Conservation (phyloP, 2,113 vertebrate species). For the Ranitomeya variabilis region DNA sequence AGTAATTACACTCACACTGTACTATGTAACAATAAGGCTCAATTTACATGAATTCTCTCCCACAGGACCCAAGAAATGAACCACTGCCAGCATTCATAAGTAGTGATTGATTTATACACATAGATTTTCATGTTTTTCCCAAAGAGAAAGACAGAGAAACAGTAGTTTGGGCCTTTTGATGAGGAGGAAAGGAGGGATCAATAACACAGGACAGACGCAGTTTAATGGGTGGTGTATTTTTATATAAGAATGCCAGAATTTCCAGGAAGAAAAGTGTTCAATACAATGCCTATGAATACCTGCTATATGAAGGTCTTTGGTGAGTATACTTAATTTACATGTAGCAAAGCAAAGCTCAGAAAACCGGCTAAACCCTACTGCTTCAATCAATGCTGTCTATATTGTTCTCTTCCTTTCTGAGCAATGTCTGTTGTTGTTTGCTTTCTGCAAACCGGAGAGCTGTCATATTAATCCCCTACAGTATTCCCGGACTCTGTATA, state of each 20-base stretch:
- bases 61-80: constrained; percentile 40
- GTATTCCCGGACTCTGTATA: not conserved
- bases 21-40: constrained; percentile 52
- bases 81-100: constrained; percentile 43
- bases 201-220: constrained; percentile 32
- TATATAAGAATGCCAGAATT: constrained; percentile 32
- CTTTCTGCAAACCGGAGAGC: not conserved
- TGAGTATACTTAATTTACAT: constrained; percentile 31
- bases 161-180: constrained; percentile 32
- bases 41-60: constrained; percentile 57
- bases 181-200: constrained; percentile 20
- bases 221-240: constrained; percentile 53
- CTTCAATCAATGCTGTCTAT: constrained; percentile 33
- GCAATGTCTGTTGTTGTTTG: not conserved
- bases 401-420: constrained; percentile 34
- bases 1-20: constrained; percentile 52
- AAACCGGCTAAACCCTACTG: constrained; percentile 39
- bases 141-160: constrained; percentile 34
- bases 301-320: constrained; percentile 37
- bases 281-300: constrained; percentile 20
- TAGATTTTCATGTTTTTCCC: constrained; percentile 54
- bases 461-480: not conserved
- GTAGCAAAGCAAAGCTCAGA: constrained; percentile 29
- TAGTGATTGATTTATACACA: constrained; percentile 54
- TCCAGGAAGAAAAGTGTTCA: constrained; percentile 40